Evolutionary conservation across 2,888 invertebrate species (phyloP), one percentile per base, ranked within the genome.

Genomic region (Tholera decimalis): DNA sequence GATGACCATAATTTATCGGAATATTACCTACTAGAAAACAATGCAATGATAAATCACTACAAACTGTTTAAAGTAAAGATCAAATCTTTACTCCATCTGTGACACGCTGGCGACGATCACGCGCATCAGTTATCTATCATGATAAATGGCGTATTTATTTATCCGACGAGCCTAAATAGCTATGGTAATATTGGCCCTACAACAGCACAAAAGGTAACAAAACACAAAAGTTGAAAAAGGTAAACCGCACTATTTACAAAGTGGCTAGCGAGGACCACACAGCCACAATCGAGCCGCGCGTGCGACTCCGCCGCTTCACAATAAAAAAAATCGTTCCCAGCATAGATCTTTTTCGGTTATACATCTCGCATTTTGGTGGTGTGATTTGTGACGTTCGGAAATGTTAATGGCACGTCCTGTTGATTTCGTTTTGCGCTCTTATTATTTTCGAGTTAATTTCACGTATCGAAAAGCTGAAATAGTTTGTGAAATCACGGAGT

Each of bases 221-320:
- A 95, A 95, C 95, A 95, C 94, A 95, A 94, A 94, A 94, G 95
- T 95, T 93, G 95, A 95, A 95, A 95, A 95, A 95, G 95, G 95
- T 94, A 95, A 95, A 95, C 95, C 95, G 95, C 95, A 94, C 94
- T 95, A 95, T 95, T 95, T 95, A 95, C 95, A 95, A 95, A 95
- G 95, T 95, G 95, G 95, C 95, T 92, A 93, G 95, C 93, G 93
- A 90, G 94, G 95, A 95, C 95, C 95, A 95, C 95, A 95, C 95
- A 95, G 91, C 91, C 93, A 93, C 94, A 95, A 94, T 94, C 94
- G 94, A 88, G 92, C 95, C 95, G 95, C 95, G 95, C 95, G 95
- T 94, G 95, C 95, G 94, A 92, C 93, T 91, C 89, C 86, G 87
- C 90, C 92, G 93, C 91, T 91, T 82, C 87, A 86, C 88, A 86